phyloP scores from a whole-genome alignment of 2,797 vertebrate species.

The Pteropus rufus region DNA sequence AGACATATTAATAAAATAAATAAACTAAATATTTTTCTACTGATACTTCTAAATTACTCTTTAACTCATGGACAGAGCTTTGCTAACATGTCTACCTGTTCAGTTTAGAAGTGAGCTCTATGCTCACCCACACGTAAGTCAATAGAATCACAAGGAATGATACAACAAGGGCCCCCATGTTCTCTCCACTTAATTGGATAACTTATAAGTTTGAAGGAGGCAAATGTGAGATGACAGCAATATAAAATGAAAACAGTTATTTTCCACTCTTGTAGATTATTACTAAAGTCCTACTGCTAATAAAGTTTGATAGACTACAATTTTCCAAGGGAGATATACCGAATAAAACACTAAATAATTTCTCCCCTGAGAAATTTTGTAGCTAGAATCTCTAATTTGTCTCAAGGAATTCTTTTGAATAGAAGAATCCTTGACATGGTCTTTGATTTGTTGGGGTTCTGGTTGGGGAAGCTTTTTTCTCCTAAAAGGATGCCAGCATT shows the following conservation, averaged over 20 bases:
- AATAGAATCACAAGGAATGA: neutral
- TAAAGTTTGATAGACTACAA: neutral
- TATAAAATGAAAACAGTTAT: neutral
- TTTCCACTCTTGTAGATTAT: neutral
- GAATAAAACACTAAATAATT: neutral
- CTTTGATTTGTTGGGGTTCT: neutral
- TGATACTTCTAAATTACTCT: neutral
- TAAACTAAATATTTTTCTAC: neutral
- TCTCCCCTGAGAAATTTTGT: neutral
- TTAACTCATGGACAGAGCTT: neutral
- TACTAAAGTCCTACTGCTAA: neutral
- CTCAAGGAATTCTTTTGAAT: slow-evolving; percentile 31
- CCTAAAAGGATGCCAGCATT: neutral
- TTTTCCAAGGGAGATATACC: slow-evolving; percentile 6
- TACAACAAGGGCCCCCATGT: neutral
- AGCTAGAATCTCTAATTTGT: slow-evolving; percentile 9
- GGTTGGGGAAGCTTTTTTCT: neutral
- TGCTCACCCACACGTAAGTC: neutral
- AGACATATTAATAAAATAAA: neutral
- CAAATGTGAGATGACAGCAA: neutral
- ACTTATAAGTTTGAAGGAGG: neutral
- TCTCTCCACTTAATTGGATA: neutral
- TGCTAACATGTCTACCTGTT: neutral
- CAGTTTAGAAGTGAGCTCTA: neutral
- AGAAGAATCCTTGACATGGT: neutral